A percentile compares a stretch with the other conserved stretches of the same genome.
Conservation (phyloP, 1,140 invertebrate genomes). For the Stegodyphus mimosarum region DNA sequence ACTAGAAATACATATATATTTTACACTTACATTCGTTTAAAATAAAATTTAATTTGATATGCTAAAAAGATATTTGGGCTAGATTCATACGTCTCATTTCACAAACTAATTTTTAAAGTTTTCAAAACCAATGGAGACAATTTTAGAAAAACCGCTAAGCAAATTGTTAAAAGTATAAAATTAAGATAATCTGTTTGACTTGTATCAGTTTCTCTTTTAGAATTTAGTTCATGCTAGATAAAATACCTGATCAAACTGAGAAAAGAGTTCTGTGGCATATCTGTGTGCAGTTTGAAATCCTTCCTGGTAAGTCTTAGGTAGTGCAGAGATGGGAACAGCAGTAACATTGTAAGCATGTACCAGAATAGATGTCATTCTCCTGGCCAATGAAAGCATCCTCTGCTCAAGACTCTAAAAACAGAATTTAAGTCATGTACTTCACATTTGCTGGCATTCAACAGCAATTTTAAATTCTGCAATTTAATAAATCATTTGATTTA, state of each 20-base stretch:
- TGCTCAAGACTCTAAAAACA: slow-evolving; percentile 33
- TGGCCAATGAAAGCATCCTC: slow-evolving; percentile 40
- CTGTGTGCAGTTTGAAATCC: slow-evolving; percentile 21
- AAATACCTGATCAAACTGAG: slow-evolving; percentile 44
- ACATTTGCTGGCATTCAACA: not conserved
- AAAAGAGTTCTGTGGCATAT: slow-evolving; percentile 51
- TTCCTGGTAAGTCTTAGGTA: slow-evolving; percentile 22
- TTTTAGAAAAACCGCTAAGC: too few relatives aligned
- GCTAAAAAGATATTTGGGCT: too few relatives aligned
- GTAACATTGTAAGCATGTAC: slow-evolving; percentile 40
- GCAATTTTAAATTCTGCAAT: not conserved
- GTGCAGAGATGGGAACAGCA: not conserved
- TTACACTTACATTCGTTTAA: too few relatives aligned
- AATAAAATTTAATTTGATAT: too few relatives aligned
- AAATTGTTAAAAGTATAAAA: not conserved
- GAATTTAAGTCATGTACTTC: not conserved
- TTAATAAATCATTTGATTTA: too few relatives aligned
- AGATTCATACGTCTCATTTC: too few relatives aligned
- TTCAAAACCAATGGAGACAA: too few relatives aligned
- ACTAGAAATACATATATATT: too few relatives aligned
- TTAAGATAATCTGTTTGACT: too few relatives aligned
- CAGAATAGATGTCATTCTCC: slow-evolving; percentile 41
- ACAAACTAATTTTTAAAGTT: too few relatives aligned
- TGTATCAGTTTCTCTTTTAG: too few relatives aligned
- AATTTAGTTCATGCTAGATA: too few relatives aligned